Evolutionary conservation across 2,797 vertebrate genomes (phyloP), one percentile per base, ranked within the genome.

Genomic region (Botia kubotai): DNA sequence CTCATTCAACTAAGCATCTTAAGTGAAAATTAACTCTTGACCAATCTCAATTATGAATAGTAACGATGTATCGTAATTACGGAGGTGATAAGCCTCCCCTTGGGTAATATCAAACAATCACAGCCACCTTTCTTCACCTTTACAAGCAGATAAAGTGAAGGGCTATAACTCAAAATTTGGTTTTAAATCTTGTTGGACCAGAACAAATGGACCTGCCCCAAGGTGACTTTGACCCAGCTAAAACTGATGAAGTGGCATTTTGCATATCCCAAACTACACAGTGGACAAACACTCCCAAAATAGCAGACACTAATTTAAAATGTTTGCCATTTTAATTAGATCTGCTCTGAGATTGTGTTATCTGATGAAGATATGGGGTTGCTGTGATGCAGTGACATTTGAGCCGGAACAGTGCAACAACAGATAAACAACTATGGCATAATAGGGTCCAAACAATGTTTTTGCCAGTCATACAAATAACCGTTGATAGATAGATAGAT

Each of bases 261-360:
- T 73, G 60, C 71, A 67, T 74, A 67, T 58, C 52, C 72, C 52
- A 67, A 73, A 67, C 70, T 46, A 50, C 23, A 66, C 10, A n/a
- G 10, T 60, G 52, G 79, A 74, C 62, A 74, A 26, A 26, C 36
- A 13, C 62, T 80, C 43, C 52, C 26, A 48, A 57, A 80, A 80
- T 57, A 80, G 79, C 71, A 58, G 7, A 16, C 71, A 7, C 52
- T 50, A 57, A 80, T 80, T 80, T 74, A 68, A 80, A 74, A 66
- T 80, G 79, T 80, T 80, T 80, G 52, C 79, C 62, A 73, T 80
- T 80, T 80, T 74, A 74, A 80, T 80, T 80, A 80, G 79, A 80
- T 80, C 36, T 60, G 52, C 63, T 60, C 63, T 36, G 71, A 74
- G 79, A 80, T 74, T 74, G 62, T n/a, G 7, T 36, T 74, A 80